Base-by-base conservation (phyloP, 1,140 invertebrate species). In the Formica selysi region DNA sequence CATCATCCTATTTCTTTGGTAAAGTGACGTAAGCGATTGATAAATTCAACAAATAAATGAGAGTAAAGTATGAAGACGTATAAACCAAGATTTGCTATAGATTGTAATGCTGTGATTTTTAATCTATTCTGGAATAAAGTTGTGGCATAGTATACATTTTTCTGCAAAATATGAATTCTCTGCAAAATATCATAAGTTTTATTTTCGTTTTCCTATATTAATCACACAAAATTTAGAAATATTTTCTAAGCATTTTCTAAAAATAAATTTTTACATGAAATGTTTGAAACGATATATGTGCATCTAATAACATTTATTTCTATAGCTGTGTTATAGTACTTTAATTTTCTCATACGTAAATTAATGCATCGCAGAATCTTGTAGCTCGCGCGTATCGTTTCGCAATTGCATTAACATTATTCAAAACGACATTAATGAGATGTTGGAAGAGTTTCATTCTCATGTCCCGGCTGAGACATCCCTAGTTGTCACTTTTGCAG, bases 401-500 rank as follows among this genome's bases (percentile, higher is more conserved):
- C 29, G 13, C n/a, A 22, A 48, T 11, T 10, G 16, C n/a, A n/a
- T 32, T 61, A 79, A 48, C 44, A 5, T 57, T 57, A 86, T 70
- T 48, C n/a, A 29, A 13, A 62, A 78, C 29, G 71, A 78, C 81
- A 22, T 76, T 85, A 81, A 76, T 62, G 61, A 32, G 84, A 89
- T 29, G 29, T 62, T 54, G 29, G 57, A 61, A 22, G 68, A 67
- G 67, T 78, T 61, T 44, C 78, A 22, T 87, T 71, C 62, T 86
- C 79, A 62, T 68, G 84, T 86, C 73, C 38, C 44, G 41, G 38
- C 59, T 79, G 70, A 86, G 29, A 41, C 62, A 16, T 79, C 79
- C 81, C 84, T 64, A 76, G 71, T 90, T 80, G 48, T 88, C 90
- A 74, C 87, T 88, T 90, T 90, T 59, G 81, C 79, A 36, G 78